A percentile compares a stretch with the other conserved stretches of the same genome.
These are phyloP conservation scores for Leiothrix lutea DNA, from an alignment of 2,113 vertebrate species.

Conservation along the genomic window DNA sequence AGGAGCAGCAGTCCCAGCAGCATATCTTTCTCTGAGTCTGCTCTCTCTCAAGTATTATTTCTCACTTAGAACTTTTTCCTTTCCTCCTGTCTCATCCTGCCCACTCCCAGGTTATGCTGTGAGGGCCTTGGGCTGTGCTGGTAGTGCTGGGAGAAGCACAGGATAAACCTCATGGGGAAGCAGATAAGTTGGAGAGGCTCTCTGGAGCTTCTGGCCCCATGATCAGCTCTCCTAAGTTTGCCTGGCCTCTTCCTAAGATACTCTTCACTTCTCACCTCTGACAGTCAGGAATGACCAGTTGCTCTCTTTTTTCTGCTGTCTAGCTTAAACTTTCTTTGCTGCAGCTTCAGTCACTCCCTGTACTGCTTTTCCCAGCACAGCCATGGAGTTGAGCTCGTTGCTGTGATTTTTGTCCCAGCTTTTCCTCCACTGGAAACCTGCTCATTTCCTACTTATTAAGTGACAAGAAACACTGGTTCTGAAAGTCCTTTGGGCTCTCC, in stretches of 20 bases:
- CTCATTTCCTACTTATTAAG: neutral
- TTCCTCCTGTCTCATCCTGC: neutral
- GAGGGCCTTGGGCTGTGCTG: neutral
- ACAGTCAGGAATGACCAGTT: neutral
- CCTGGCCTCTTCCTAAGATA: neutral
- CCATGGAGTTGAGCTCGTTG: neutral
- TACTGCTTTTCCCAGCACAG: neutral
- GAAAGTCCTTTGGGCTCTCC: neutral
- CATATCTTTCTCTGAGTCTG: neutral
- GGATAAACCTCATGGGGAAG: neutral
- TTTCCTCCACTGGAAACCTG: neutral
- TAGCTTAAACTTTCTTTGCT: neutral
- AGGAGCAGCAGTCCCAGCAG: neutral
- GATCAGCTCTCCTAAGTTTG: neutral
- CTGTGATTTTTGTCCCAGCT: neutral
- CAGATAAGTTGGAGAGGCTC: neutral
- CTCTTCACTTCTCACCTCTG: neutral
- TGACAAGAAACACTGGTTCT: neutral
- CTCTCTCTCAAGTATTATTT: neutral
- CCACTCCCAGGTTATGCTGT: neutral
- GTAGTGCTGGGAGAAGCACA: neutral
- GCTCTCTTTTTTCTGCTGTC: neutral
- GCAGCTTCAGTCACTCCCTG: neutral
- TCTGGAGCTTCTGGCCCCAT: neutral
- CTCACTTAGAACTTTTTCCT: neutral